Conservation (phyloP, 2,888 invertebrate genomes). For the Halictus quadricinctus region DNA sequence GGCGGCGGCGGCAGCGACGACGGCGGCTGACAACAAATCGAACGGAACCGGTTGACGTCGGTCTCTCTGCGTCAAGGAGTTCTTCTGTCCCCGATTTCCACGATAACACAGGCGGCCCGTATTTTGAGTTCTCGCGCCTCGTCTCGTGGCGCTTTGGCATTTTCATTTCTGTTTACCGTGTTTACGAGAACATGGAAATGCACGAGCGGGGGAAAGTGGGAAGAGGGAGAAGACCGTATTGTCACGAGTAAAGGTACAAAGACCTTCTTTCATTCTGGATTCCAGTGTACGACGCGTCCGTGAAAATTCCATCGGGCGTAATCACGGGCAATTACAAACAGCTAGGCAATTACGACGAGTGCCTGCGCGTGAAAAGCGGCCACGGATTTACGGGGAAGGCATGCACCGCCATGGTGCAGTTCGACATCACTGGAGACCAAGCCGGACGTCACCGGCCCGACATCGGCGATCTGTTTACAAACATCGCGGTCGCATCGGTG, state of each 20-base stretch:
- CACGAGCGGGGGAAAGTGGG: neutral
- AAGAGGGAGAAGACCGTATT: neutral
- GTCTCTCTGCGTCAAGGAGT: neutral
- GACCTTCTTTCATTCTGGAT: slow-evolving; percentile 52
- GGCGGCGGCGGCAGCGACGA: neutral
- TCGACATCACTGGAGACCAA: slow-evolving; percentile 71
- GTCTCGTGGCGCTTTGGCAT: neutral
- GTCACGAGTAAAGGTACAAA: slow-evolving; percentile 28
- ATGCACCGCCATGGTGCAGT: slow-evolving; percentile 85
- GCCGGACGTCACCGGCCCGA: slow-evolving; percentile 54
- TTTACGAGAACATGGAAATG: no score
- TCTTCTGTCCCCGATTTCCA: slow-evolving; percentile 12
- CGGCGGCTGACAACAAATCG: neutral
- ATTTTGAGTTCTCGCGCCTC: neutral
- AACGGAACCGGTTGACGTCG: slow-evolving; percentile 8
- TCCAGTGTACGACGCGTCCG: slow-evolving; percentile 90
- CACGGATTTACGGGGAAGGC: slow-evolving; percentile 86
- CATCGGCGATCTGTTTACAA: slow-evolving; percentile 70
- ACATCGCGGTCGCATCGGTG: slow-evolving; percentile 74
- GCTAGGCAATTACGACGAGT: slow-evolving; percentile 90
- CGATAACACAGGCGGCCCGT: neutral
- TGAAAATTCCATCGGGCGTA: slow-evolving; percentile 88
- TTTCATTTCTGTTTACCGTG: neutral
- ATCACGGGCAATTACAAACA: slow-evolving; percentile 88
- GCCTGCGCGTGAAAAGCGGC: slow-evolving; percentile 83